Conservation (phyloP, 2,797 vertebrate species). For the Mormyrops boulengeri region DNA sequence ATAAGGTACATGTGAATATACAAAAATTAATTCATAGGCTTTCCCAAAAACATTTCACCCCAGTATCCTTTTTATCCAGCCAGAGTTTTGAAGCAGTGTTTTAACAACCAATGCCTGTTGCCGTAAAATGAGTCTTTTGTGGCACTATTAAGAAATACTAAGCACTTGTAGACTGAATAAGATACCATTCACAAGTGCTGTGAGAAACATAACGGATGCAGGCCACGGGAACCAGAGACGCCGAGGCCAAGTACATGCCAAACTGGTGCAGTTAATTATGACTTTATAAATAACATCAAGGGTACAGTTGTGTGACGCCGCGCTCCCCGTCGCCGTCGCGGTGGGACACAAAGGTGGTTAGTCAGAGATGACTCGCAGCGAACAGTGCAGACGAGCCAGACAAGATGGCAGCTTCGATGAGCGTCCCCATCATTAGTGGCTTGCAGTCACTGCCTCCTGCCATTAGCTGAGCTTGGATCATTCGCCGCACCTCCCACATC, state of each 20-base stretch:
- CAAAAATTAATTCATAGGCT: not conserved
- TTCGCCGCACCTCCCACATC: not conserved
- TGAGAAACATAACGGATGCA: not conserved
- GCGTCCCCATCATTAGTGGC: not conserved
- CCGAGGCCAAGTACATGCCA: not conserved
- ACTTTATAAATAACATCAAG: slow-evolving; percentile 11
- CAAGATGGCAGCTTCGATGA: not conserved
- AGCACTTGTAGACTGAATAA: not conserved
- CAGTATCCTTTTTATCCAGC: not conserved
- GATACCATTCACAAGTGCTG: not conserved
- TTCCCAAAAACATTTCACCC: not conserved
- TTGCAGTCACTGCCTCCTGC: not conserved
- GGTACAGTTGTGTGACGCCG: not conserved
- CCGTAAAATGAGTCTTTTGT: not conserved
- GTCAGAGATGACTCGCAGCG: not conserved
- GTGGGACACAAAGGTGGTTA: not conserved
- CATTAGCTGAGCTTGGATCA: not conserved
- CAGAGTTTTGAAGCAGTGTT: not conserved
- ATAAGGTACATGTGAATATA: not conserved
- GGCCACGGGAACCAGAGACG: not conserved
- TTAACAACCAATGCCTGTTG: not conserved
- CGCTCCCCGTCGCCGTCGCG: not conserved
- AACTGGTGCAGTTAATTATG: not conserved
- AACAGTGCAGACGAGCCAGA: not conserved
- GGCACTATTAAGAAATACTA: not conserved